These are phyloP conservation scores for Oncorhynchus nerka DNA, from an alignment of 2,113 vertebrate genomes.

Conservation along the genomic window DNA sequence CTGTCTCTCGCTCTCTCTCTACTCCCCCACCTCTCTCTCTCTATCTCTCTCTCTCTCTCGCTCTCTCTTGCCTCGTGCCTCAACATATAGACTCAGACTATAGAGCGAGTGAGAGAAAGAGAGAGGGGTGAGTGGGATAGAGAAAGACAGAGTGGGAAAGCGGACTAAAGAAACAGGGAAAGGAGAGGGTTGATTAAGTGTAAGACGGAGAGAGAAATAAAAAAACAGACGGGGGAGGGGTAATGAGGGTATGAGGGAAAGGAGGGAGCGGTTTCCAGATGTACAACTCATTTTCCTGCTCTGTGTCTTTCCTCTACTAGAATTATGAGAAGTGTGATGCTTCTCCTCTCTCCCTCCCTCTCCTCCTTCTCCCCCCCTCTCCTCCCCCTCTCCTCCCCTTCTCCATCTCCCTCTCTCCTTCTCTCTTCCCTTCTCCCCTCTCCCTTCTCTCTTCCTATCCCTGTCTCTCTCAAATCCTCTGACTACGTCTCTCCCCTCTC, in stretches of 20 bases:
- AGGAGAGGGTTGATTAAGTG: no score
- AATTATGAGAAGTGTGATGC: background rate
- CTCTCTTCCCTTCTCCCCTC: no score
- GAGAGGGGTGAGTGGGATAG: background rate
- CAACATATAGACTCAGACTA: background rate
- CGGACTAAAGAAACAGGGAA: background rate
- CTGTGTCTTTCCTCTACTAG: slow-evolving; percentile 1
- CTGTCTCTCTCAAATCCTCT: no score
- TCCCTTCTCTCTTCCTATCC: no score
- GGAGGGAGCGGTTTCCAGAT: slow-evolving; percentile 41
- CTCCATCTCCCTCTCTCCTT: background rate
- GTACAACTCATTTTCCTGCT: slow-evolving; percentile 1
- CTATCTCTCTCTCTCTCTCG: background rate
- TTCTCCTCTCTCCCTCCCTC: background rate
- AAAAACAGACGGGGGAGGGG: background rate
- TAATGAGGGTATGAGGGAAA: background rate
- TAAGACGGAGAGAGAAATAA: background rate
- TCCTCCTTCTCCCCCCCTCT: background rate
- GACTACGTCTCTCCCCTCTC: rapidly evolving
- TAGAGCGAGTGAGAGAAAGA: slow-evolving; percentile 2
- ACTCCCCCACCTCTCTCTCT: no score
- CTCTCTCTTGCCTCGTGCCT: background rate
- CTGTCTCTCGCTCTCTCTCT: background rate
- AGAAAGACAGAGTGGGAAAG: background rate
- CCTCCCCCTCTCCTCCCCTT: background rate